Evolutionary conservation across 2,113 vertebrate genomes (phyloP).

Genomic region (Brachypteracias leptosomus): DNA sequence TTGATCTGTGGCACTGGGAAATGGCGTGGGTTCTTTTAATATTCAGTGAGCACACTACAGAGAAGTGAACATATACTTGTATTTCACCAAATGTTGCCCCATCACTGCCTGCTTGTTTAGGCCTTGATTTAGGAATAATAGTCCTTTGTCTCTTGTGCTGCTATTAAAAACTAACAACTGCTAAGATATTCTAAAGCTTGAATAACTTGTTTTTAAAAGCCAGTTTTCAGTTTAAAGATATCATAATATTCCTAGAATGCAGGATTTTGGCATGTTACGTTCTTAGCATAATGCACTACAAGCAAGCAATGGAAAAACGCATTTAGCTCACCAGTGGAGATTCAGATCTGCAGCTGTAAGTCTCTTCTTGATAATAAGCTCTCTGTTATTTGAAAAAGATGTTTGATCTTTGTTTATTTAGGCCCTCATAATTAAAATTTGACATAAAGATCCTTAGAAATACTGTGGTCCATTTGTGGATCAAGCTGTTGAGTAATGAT

Average conservation of each 20-base stretch:
- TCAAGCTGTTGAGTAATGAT: not conserved
- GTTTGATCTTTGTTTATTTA: not conserved
- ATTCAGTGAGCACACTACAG: not conserved
- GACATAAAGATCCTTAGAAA: not conserved
- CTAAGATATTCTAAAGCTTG: not conserved
- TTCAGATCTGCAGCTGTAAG: not conserved
- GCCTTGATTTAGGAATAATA: not conserved
- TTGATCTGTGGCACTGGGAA: not conserved
- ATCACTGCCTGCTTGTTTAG: not conserved
- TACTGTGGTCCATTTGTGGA: not conserved
- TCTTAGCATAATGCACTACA: not conserved
- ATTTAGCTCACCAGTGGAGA: not conserved
- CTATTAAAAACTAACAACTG: not conserved
- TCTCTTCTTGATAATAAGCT: not conserved
- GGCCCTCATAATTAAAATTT: not conserved
- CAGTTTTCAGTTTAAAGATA: not conserved
- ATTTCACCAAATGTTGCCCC: not conserved
- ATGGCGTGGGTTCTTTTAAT: not conserved
- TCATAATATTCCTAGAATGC: not conserved
- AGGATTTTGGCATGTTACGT: not conserved
- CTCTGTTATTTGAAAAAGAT: not conserved
- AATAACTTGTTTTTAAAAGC: not conserved
- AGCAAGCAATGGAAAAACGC: not conserved
- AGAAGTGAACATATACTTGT: not conserved
- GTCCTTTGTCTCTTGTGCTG: not conserved